These are phyloP conservation scores for Gymnocheta viridis DNA, from an alignment of 2,888 invertebrate genomes.

Conservation along the genomic window DNA sequence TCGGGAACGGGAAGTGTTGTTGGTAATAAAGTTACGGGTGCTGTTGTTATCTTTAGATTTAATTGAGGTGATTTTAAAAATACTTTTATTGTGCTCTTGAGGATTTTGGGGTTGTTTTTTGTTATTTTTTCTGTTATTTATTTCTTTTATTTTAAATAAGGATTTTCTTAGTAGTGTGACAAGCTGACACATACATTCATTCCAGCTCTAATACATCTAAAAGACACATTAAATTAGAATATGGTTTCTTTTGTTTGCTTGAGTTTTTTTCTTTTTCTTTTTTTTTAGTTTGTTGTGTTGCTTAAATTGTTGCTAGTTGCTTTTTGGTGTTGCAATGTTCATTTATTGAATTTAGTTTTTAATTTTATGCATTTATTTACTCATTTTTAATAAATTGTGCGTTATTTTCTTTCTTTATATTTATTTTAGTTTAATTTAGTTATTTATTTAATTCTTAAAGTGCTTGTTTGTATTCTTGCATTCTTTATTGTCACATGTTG, in stretches of 20 bases:
- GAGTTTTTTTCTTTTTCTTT: background rate
- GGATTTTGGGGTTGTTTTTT: constrained; percentile 1
- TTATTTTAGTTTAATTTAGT: constrained; percentile 15
- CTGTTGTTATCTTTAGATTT: background rate
- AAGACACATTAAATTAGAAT: constrained; percentile 57
- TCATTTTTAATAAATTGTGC: constrained; percentile 45
- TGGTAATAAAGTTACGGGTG: constrained; percentile 9
- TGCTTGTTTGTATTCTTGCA: constrained; percentile 3
- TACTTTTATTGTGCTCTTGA: constrained; percentile 16
- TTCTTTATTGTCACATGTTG: constrained; percentile 62
- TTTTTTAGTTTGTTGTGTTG: constrained; percentile 38
- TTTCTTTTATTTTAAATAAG: background rate
- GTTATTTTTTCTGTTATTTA: background rate
- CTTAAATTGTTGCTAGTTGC: constrained; percentile 37
- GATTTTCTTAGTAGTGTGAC: constrained; percentile 8
- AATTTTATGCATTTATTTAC: constrained; percentile 7
- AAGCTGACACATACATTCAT: constrained; percentile 62
- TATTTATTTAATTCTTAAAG: constrained; percentile 29
- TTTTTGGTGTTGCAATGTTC: constrained; percentile 38
- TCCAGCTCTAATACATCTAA: constrained; percentile 54
- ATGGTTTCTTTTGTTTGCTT: constrained; percentile 14
- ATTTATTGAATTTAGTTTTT: background rate
- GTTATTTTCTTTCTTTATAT: too few species aligned
- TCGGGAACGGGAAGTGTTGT: constrained; percentile 29
- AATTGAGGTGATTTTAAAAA: background rate